Evolutionary conservation across 2,888 invertebrate species (phyloP), one percentile per base, ranked within the genome.

Genomic region (Conus canariensis): DNA sequence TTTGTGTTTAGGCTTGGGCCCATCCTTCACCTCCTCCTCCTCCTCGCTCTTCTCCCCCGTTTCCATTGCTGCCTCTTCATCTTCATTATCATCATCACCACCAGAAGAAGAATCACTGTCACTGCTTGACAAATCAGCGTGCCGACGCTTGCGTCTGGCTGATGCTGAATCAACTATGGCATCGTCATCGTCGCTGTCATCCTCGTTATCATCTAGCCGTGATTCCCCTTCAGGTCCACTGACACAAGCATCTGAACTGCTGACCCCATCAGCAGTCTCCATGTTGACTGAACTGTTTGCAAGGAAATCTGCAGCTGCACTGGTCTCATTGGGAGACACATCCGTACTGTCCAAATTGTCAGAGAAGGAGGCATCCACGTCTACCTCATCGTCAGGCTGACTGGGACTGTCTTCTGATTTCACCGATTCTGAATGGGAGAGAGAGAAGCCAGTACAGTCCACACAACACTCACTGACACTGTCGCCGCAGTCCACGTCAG

Each of bases 1-100:
- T 91, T 97, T 97, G 93, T 98, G 97, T 94, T 92, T 94, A 0
- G 94, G 95, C 45, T 90, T 77, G 70, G 90, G 86, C 22, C 89
- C 90, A 83, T 77, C 82, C 5, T 80, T 87, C 74, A 87, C 77
- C 22, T 88, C 90, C 56, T 64, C 58, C 56, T 87, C 87, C n/a
- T 87, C 87, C 12, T 64, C 60, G 14, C 30, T 82, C 58, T 83
- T 67, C 4, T 83, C 87, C 70, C 82, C 90, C 12, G 60, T 80
- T 30, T 88, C 90, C 30, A 90, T 90, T 88, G 90, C 91, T 64
- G 80, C 87, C 87, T 90, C 91, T 90, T 90, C 90, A 25, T 90
- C 92, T 14, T 90, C 88, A 25, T 92, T 91, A 90, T 90, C 90
- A n/a, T 91, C 91, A 12, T 90, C 88, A 25, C 91, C 91, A 74